phyloP scores from a whole-genome alignment of 2,113 vertebrate species.

The Platichthys flesus region DNA sequence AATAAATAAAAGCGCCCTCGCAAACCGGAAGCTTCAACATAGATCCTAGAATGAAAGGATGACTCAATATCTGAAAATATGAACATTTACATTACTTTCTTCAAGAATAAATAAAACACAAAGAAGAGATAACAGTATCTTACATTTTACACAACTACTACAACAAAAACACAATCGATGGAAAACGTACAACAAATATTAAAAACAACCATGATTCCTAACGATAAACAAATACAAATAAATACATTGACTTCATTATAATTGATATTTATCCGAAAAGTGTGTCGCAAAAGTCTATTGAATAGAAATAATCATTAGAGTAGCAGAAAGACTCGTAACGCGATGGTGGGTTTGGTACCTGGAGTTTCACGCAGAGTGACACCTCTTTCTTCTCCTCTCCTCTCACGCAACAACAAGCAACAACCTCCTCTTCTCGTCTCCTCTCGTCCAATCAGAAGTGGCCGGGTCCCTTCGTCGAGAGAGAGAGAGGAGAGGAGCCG shows the following conservation, averaged over 20 bases:
- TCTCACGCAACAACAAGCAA: background rate
- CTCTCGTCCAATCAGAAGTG: conserved; percentile 7
- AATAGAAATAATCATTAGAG: accelerated
- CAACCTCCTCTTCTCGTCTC: background rate
- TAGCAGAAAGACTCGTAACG: background rate
- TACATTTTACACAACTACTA: background rate
- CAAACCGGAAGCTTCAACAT: conserved; percentile 55
- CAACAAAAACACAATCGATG: too few species aligned
- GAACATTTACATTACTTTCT: too few species aligned
- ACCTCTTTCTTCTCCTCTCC: background rate
- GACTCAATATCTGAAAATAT: background rate
- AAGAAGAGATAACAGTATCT: background rate
- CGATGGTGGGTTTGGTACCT: background rate
- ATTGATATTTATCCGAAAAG: too few species aligned
- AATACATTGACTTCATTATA: too few species aligned
- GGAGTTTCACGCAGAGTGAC: conserved; percentile 25
- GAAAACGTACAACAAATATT: too few species aligned
- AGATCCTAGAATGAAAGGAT: background rate
- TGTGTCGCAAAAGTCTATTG: too few species aligned
- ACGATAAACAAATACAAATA: too few species aligned
- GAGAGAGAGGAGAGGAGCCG: background rate
- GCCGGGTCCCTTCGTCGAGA: background rate
- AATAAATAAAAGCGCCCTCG: too few species aligned
- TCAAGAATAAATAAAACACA: background rate
- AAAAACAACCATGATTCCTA: too few species aligned